Evolutionary conservation across 2,113 vertebrate genomes (phyloP).

Genomic region (Emberiza fucata): DNA sequence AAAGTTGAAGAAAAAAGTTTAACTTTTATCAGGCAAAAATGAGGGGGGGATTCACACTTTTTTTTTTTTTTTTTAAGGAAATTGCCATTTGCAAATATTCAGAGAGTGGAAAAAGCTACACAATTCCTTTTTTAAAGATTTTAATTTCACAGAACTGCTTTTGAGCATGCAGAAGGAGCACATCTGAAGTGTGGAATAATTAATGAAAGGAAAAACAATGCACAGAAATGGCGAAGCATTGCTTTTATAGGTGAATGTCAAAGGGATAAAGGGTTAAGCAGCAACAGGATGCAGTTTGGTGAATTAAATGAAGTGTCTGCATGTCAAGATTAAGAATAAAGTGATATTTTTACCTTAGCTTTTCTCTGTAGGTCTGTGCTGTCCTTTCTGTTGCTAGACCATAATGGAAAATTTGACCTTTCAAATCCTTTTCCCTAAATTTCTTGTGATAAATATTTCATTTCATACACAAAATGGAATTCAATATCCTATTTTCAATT

Average conservation of each 20-base stretch:
- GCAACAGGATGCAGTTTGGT: not conserved
- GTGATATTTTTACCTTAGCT: not conserved
- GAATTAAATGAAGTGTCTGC: conserved; percentile 4
- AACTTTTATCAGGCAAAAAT: not conserved
- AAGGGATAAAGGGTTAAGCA: not conserved
- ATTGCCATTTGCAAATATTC: not conserved
- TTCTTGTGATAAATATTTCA: conserved; percentile 48
- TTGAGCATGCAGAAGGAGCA: not conserved
- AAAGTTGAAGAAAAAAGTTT: not conserved
- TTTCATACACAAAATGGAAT: not conserved
- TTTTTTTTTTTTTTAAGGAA: not conserved
- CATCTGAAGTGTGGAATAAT: not conserved
- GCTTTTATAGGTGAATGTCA: not conserved
- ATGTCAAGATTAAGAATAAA: not conserved
- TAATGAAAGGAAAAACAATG: not conserved
- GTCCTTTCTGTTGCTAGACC: not conserved
- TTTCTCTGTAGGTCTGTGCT: conserved; percentile 4
- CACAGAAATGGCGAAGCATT: not conserved
- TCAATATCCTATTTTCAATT: not conserved
- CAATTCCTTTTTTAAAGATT: not conserved
- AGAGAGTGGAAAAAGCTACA: not conserved
- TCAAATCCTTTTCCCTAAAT: conserved; percentile 3
- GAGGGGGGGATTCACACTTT: not conserved
- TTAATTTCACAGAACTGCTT: not conserved
- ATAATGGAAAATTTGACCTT: conserved; percentile 51